Evolutionary conservation across 2,797 vertebrate genomes (phyloP), one percentile per base, ranked within the genome.

Genomic region (Crenuchus spilurus): DNA sequence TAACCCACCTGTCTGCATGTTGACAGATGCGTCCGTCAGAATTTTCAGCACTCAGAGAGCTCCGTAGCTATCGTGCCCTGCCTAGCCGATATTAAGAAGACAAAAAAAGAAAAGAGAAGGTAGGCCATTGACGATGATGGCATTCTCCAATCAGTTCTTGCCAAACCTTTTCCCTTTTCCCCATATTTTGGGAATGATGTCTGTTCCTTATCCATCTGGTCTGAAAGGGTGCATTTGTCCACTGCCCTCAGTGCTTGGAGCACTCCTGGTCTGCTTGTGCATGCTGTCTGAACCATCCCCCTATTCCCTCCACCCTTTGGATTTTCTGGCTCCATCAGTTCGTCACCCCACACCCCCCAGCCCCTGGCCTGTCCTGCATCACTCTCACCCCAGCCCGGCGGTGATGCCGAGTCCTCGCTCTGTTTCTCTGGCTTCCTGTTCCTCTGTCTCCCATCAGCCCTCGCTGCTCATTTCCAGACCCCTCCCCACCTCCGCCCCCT

Each of bases 11-110:
- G 90, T 94, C 91, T 94, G 91, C 92, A 93, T 93, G 91, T 93
- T 87, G 92, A 94, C 93, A 94, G 93, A 93, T 93, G 93, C 90
- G 90, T 91, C 85, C 93, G 91, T 93, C 91, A 93, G 91, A 89
- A 87, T 91, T 89, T 91, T 91, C 91, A 89, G 87, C 90, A 70
- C 66, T 80, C 90, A 86, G 89, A 91, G 90, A 89, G 82, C 91
- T 87, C 91, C 91, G 74, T 93, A 91, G 89, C 93, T 92, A 83
- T 90, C 90, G 88, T 88, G 85, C 93, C 92, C 88, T 94, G 93
- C 92, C 87, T 93, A 93, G 87, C 90, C 57, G 92, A 91, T 88
- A 91, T 90, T 93, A 88, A 93, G 93, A 93, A 93, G 92, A 94
- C 90, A 91, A 93, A 93, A 92, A 93, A 90, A 87, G 90, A 78